Conservation (phyloP, 2,888 invertebrate species). For the Phalera bucephala region DNA sequence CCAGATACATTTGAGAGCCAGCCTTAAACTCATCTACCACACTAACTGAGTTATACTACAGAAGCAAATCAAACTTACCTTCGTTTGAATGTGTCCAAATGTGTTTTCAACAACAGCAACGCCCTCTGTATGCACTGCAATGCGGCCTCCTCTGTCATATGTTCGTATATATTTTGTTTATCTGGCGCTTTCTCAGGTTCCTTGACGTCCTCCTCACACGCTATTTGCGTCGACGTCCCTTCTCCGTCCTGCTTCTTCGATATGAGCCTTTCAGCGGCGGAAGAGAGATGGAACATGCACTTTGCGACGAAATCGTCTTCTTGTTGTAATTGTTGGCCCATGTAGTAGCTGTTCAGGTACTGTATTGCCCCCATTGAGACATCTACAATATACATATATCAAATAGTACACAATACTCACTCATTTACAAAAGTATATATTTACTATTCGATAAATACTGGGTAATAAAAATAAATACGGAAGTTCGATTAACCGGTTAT, state of each 20-base stretch:
- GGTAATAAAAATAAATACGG: too few relatives aligned
- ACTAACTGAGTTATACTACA: too few relatives aligned
- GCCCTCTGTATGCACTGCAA: slow-evolving; percentile 95
- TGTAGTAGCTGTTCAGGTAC: slow-evolving; percentile 96
- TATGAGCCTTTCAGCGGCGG: slow-evolving; percentile 89
- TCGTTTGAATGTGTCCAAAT: slow-evolving; percentile 95
- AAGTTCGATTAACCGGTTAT: too few relatives aligned
- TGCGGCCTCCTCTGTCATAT: slow-evolving; percentile 89
- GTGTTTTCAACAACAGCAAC: slow-evolving; percentile 93
- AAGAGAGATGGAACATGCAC: slow-evolving; percentile 95
- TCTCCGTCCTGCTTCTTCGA: slow-evolving; percentile 59
- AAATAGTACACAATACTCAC: too few relatives aligned
- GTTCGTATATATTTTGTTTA: slow-evolving; percentile 73
- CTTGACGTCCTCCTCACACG: slow-evolving; percentile 41
- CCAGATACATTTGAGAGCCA: too few relatives aligned
- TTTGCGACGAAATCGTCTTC: slow-evolving; percentile 96
- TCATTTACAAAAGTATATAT: too few relatives aligned
- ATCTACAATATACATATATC: slow-evolving; percentile 67
- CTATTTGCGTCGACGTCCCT: slow-evolving; percentile 32
- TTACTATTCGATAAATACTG: too few relatives aligned
- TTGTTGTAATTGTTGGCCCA: slow-evolving; percentile 94
- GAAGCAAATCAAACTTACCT: slow-evolving; percentile 68
- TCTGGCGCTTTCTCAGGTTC: slow-evolving; percentile 58
- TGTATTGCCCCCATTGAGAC: slow-evolving; percentile 98
- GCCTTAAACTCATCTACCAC: too few relatives aligned